Evolutionary conservation across 2,888 invertebrate genomes (phyloP), one percentile per base, ranked within the genome.

Genomic region (Boloria euphrosyne): DNA sequence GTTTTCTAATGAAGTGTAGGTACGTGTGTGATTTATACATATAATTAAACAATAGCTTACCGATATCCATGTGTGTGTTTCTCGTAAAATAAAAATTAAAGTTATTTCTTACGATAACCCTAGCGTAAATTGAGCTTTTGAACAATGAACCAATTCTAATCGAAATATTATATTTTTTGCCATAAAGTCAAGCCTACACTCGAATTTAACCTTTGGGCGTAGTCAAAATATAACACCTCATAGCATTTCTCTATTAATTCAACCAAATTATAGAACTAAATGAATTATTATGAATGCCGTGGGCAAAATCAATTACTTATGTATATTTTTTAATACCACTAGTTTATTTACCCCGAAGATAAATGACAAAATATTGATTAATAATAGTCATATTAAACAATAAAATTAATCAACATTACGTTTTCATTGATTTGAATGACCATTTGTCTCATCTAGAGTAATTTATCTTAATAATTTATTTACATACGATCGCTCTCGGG

Each of bases 241-340:
- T 31, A 17, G 4, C 13, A 18, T 16, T 16, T 51, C 13, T 51
- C 10, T 51, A n/a, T 43, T 57, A 44, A 44, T 55, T 5, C 5
- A 27, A 18, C 6, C 46, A 46, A 47, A 46, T 46, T n/a, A n/a
- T 46, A 38, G 0, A 18, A 6, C 17, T 14, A 1, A 51, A 22
- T 61, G 44, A 61, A 44, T 22, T 51, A 51, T 44, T n/a, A n/a
- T n/a, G 22, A 18, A 51, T 6, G 60, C 51, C 18, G 14, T 38
- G 0, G 22, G 51, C 60, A 13, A 51, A 50, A 51, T 51, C 13
- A 43, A 17, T 60, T 60, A 43, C 4, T 6, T 51, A 18, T 43
- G 16, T 22, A n/a, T n/a, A n/a, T n/a, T n/a, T 50, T 50, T 17
- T 17, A 50, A 13, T 50, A 4, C 13, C 13, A 17, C 7, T 14